These are phyloP conservation scores for Phorcus lineatus DNA, from an alignment of 2,888 invertebrate species.

Conservation along the genomic window DNA sequence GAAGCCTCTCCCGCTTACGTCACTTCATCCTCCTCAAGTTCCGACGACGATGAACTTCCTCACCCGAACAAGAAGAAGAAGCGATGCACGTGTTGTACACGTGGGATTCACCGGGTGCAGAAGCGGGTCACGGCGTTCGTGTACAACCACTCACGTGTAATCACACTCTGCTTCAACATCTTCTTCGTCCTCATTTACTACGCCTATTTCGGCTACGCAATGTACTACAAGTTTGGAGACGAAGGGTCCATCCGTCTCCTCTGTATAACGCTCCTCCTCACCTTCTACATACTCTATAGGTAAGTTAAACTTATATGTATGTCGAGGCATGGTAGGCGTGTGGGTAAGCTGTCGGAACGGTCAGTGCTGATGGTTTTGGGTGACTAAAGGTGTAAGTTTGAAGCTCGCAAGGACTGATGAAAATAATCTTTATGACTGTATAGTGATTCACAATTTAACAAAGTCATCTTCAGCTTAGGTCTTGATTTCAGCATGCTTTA, in stretches of 20 bases:
- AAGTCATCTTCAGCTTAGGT: too few species aligned
- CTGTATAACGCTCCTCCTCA: slow-evolving; percentile 53
- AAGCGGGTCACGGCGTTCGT: slow-evolving; percentile 1
- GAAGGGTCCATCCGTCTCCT: slow-evolving; percentile 66
- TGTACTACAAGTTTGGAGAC: slow-evolving; percentile 59
- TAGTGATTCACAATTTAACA: too few species aligned
- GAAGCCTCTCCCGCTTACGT: too few species aligned
- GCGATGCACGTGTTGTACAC: neutral
- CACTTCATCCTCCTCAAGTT: too few species aligned
- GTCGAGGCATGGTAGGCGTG: too few species aligned
- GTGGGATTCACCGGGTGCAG: neutral
- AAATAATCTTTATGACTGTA: too few species aligned
- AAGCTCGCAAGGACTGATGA: too few species aligned
- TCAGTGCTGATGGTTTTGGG: too few species aligned
- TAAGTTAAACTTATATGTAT: too few species aligned
- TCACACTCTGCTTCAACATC: slow-evolving; percentile 19
- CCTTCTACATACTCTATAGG: slow-evolving; percentile 29
- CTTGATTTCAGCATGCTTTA: too few species aligned
- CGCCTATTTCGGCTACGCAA: slow-evolving; percentile 64
- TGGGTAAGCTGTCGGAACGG: too few species aligned
- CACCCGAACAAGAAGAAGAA: neutral
- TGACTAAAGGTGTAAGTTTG: too few species aligned
- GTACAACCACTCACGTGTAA: neutral
- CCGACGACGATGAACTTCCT: neutral
- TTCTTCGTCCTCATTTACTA: slow-evolving; percentile 47